Conservation (phyloP, 2,888 invertebrate genomes). For the Andrena haemorrhoa region DNA sequence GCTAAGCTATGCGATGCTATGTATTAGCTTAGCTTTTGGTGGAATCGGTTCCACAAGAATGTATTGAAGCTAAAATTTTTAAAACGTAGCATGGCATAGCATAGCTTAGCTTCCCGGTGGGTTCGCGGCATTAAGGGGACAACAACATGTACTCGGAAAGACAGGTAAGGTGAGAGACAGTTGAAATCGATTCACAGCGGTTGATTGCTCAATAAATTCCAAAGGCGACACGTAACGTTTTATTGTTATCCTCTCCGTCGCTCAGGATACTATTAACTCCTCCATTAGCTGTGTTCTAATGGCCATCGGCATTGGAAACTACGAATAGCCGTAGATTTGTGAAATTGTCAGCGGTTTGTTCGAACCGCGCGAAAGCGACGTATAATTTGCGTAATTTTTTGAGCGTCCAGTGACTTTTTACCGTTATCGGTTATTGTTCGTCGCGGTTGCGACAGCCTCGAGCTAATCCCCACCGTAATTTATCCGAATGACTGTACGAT, state of each 20-base stretch:
- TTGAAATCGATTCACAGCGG: background rate
- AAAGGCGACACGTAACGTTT: conserved; percentile 18
- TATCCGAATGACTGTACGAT: conserved; percentile 43
- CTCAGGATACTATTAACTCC: conserved; percentile 12
- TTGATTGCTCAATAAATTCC: conserved; percentile 19
- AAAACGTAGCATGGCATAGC: too few relatives aligned
- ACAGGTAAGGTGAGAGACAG: background rate
- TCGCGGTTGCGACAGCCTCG: conserved; percentile 22
- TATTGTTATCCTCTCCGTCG: background rate
- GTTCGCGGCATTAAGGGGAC: too few relatives aligned
- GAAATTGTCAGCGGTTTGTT: background rate
- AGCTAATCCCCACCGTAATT: conserved; percentile 35
- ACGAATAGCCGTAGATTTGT: background rate
- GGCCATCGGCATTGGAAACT: background rate
- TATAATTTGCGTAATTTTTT: conserved; percentile 13
- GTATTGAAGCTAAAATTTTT: too few relatives aligned
- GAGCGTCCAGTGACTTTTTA: conserved; percentile 1
- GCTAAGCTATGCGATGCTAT: too few relatives aligned
- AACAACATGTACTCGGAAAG: background rate
- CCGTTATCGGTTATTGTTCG: conserved; percentile 27
- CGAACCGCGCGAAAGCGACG: background rate
- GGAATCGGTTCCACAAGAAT: too few relatives aligned
- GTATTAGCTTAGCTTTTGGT: too few relatives aligned
- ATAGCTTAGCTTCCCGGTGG: too few relatives aligned
- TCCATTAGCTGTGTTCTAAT: background rate